These are phyloP conservation scores for Hydrolagus affinis DNA, from an alignment of 2,113 vertebrate species.

Conservation along the genomic window DNA sequence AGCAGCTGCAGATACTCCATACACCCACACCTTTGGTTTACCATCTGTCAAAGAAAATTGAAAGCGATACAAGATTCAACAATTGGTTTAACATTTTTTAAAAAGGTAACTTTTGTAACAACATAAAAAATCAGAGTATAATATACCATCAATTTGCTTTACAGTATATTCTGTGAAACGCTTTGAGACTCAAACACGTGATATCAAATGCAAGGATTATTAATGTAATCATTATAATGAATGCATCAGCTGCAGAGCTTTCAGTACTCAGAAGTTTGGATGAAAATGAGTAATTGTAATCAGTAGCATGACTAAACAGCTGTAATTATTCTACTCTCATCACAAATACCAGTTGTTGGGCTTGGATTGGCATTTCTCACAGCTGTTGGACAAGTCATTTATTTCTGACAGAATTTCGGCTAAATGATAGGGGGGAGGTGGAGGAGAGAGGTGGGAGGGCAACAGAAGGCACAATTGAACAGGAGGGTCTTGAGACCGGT, in stretches of 20 bases:
- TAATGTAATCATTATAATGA: no score
- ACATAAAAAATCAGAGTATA: conserved; percentile 31
- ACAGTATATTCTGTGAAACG: no score
- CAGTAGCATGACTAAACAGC: not conserved
- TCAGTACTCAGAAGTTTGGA: not conserved
- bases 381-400: not conserved
- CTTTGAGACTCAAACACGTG: no score
- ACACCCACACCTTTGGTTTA: conserved; percentile 90
- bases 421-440: not conserved
- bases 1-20: conserved; percentile 77
- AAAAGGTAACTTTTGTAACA: conserved; percentile 36
- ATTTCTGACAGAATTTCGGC: not conserved
- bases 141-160: not conserved
- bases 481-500: no score
- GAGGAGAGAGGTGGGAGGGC: no score
- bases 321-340: not conserved
- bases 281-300: not conserved
- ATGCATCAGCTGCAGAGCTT: not conserved
- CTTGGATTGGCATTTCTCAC: not conserved
- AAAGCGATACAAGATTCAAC: conserved; percentile 20
- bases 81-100: conserved; percentile 36
- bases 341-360: not conserved
- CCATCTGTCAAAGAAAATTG: conserved; percentile 70
- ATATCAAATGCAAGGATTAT: not conserved
- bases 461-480: no score